These are phyloP conservation scores for Atta colombica DNA, from an alignment of 1,140 invertebrate species.

Conservation along the genomic window DNA sequence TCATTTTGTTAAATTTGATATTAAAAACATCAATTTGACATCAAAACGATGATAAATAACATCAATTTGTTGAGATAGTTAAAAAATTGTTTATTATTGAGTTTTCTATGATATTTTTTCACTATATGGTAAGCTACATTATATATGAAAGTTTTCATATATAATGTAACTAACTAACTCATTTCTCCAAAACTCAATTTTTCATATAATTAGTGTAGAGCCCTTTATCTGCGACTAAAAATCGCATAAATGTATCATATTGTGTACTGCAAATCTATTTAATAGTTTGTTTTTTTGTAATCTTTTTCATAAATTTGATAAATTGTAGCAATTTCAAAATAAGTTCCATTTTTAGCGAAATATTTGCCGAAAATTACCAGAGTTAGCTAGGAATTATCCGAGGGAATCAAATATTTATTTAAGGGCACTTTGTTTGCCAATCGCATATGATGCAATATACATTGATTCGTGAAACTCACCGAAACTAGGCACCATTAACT, in stretches of 20 bases:
- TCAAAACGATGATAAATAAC: too few relatives aligned
- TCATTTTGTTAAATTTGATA: too few relatives aligned
- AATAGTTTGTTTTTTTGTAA: not conserved
- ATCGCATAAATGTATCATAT: not conserved
- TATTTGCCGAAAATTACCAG: not conserved
- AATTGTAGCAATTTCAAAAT: not conserved
- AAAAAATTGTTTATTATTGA: too few relatives aligned
- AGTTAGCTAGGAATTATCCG: constrained; percentile 34
- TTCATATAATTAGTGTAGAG: too few relatives aligned
- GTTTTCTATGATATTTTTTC: too few relatives aligned
- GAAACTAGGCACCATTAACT: constrained; percentile 49
- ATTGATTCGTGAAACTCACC: constrained; percentile 41
- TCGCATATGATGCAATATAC: not conserved
- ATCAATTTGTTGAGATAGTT: too few relatives aligned
- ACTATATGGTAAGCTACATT: too few relatives aligned
- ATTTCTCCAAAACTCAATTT: too few relatives aligned
- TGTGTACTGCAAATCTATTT: not conserved
- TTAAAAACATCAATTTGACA: too few relatives aligned
- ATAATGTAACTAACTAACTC: too few relatives aligned
- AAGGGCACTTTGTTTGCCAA: not conserved
- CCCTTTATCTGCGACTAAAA: not conserved
- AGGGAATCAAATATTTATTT: constrained; percentile 55
- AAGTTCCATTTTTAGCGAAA: constrained; percentile 2
- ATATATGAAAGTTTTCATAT: too few relatives aligned
- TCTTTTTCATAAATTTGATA: not conserved